Evolutionary conservation across 2,797 vertebrate species (phyloP).

Genomic region (Mus caroli): DNA sequence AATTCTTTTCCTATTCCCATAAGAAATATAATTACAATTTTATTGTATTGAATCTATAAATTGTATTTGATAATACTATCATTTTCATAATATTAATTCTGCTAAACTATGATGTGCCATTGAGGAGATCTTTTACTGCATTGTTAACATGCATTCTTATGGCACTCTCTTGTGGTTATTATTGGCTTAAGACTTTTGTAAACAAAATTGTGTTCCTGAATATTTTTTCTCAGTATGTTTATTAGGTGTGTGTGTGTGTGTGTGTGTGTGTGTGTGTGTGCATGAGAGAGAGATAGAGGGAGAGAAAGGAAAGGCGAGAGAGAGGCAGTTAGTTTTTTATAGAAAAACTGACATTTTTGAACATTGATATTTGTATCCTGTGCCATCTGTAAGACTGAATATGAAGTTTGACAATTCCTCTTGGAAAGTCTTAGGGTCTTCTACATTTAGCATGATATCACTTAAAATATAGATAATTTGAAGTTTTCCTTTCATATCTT

Average conservation of each 20-base stretch:
- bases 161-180: not conserved
- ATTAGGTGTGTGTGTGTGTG: not conserved
- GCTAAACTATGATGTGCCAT: not conserved
- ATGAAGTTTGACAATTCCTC: not conserved
- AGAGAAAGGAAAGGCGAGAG: too few species aligned
- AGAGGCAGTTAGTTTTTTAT: not conserved
- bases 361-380: not conserved
- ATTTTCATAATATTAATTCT: not conserved
- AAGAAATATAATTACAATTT: not conserved
- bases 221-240: not conserved
- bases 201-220: not conserved
- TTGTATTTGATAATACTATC: not conserved
- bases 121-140: not conserved
- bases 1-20: not conserved
- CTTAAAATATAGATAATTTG: not conserved
- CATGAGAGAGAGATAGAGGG: too few species aligned
- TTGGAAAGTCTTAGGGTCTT: not conserved
- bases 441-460: not conserved
- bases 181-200: not conserved
- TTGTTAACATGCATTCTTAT: not conserved
- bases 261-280: not conserved
- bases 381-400: not conserved
- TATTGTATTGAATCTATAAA: not conserved
- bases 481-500: not conserved
- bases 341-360: not conserved